Conservation (phyloP, 2,888 invertebrate species). For the Stenchaetothrips biformis region DNA sequence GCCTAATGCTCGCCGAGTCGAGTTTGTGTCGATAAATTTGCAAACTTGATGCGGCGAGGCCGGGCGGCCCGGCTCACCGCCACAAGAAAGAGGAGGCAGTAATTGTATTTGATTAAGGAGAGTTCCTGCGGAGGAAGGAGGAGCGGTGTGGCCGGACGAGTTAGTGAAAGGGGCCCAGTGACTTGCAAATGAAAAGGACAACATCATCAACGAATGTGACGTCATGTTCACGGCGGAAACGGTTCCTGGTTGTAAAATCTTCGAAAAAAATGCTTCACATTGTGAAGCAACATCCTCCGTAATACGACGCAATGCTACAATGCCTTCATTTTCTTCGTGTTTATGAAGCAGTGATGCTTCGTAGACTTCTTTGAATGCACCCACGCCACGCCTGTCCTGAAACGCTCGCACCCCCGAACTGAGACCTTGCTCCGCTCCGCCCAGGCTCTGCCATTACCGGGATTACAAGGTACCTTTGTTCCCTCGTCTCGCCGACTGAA, state of each 20-base stretch:
- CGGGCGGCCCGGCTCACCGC: constrained; percentile 33
- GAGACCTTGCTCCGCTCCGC: background rate
- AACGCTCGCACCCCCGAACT: background rate
- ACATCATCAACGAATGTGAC: too few relatives aligned
- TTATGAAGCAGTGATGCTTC: too few relatives aligned
- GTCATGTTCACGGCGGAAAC: too few relatives aligned
- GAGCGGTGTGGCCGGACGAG: too few relatives aligned
- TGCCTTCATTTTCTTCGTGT: too few relatives aligned
- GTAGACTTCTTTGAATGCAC: too few relatives aligned
- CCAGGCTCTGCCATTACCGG: background rate
- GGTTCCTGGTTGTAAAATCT: too few relatives aligned
- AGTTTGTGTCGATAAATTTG: constrained; percentile 5
- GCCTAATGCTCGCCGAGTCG: background rate
- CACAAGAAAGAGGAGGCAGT: background rate
- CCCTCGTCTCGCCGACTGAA: background rate
- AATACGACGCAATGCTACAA: too few relatives aligned
- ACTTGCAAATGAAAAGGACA: too few relatives aligned
- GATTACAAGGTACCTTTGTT: background rate
- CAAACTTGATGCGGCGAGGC: constrained; percentile 26
- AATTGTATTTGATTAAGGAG: background rate
- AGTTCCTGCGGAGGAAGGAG: background rate
- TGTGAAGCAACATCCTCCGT: too few relatives aligned
- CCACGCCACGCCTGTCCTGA: background rate
- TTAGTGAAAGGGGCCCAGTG: too few relatives aligned
- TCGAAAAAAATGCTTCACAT: too few relatives aligned